A percentile compares a stretch with the other conserved stretches of the same genome.
These are phyloP conservation scores for Zeugodacus cucurbitae DNA, from an alignment of 1,140 invertebrate species.

Conservation along the genomic window DNA sequence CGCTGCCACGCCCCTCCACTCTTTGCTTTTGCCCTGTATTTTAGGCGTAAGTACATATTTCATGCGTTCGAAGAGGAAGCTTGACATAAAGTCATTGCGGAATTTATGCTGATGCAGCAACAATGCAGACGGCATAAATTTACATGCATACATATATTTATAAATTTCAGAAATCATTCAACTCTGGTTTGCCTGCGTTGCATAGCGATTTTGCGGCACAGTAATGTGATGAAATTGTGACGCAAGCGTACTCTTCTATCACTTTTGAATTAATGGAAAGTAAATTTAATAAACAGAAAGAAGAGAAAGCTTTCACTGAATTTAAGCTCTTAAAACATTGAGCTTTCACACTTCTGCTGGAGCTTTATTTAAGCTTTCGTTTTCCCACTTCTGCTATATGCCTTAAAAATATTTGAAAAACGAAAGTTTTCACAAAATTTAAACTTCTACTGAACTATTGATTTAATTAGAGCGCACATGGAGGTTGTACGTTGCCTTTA, in stretches of 20 bases:
- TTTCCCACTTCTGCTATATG: no score
- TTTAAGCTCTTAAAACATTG: no score
- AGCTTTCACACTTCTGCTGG: no score
- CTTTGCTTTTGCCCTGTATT: neutral
- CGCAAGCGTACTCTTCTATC: neutral
- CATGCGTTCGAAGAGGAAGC: neutral
- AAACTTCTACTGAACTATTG: no score
- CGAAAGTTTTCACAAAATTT: no score
- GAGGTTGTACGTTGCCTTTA: no score
- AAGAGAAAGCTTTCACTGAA: neutral
- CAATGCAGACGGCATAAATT: neutral
- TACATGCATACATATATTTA: neutral
- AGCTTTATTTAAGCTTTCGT: no score
- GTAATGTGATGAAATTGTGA: neutral
- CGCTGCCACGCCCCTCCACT: neutral
- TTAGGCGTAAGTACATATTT: neutral
- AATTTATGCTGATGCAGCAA: slow-evolving; percentile 14
- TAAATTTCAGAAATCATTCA: neutral
- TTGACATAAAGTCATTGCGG: neutral
- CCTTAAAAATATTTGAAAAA: no score
- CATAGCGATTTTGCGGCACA: neutral
- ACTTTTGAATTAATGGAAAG: neutral
- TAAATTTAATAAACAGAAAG: neutral
- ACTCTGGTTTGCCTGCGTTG: neutral
- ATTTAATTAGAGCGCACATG: no score